Evolutionary conservation across 92 coral and sea anemone species (phyloP).

Genomic region (Virgularia gustaviana): DNA sequence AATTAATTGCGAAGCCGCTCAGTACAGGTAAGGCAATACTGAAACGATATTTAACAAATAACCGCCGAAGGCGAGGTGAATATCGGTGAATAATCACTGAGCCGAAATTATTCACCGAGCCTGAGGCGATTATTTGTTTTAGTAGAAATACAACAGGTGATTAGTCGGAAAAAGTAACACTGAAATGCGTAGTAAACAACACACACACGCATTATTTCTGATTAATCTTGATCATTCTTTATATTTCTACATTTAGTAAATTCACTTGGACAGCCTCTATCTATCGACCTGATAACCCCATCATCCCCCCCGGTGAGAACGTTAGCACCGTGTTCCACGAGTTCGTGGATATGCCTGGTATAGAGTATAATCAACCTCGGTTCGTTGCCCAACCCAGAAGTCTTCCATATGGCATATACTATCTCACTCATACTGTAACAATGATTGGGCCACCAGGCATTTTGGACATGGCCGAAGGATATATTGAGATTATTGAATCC

Average conservation of each 20-base stretch:
- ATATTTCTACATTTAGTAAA: too few species aligned
- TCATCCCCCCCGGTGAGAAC: constrained; percentile 17
- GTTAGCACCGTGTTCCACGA: constrained; percentile 20
- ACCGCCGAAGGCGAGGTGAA: too few species aligned
- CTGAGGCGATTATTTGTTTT: too few species aligned
- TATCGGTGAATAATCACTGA: too few species aligned
- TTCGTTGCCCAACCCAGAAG: constrained; percentile 58
- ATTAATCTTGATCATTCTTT: too few species aligned
- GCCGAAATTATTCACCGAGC: too few species aligned
- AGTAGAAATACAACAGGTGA: too few species aligned
- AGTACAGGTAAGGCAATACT: constrained; percentile 27
- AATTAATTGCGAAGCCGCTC: constrained; percentile 77
- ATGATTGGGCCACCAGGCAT: constrained; percentile 72
- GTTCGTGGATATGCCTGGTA: not conserved
- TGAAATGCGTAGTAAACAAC: too few species aligned
- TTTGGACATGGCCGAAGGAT: constrained; percentile 45
- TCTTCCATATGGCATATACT: constrained; percentile 51
- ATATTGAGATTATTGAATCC: constrained; percentile 48
- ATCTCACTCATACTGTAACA: constrained; percentile 32
- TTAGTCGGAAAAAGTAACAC: too few species aligned
- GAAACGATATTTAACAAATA: too few species aligned
- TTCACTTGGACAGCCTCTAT: constrained; percentile 55
- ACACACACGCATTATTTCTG: too few species aligned
- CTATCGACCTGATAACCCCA: constrained; percentile 11
- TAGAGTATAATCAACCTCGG: constrained; percentile 3